Evolutionary conservation across 2,113 vertebrate genomes (phyloP), one percentile per base, ranked within the genome.

Genomic region (Mesoclemmys tuberculata): DNA sequence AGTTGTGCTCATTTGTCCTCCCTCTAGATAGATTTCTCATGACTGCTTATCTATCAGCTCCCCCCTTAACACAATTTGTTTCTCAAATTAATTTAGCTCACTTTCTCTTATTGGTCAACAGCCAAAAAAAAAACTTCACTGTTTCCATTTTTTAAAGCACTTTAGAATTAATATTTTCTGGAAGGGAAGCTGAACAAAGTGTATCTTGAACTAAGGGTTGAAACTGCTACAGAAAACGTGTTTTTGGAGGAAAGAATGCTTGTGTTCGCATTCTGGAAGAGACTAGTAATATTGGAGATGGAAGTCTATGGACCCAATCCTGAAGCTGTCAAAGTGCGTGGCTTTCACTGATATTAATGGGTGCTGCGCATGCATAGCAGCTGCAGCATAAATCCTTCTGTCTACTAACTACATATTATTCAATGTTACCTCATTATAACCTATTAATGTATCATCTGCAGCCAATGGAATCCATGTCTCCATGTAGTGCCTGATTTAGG

Each of bases 1-100:
- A 97, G 87, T 96, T 93, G 85, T 94, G 92, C 95, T 98, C 84
- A 22, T 97, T 98, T 97, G 93, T 97, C 97, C 96, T 97, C 92
- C 90, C 84, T 88, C 61, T 80, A 89, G 92, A 97, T 97, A 96
- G 96, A 97, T 96, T 97, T 97, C 90, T 91, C 94, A 94, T 95
- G 95, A 93, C 93, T 97, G 94, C 97, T 98, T 97, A 94, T 97
- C 94, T 97, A 92, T 97, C 95, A 95, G 95, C 44, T 96, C 83
- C 26, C 78, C 89, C 82, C 61, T 90, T 87, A 97, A 97, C n/a
- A 92, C 44, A 93, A 95, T 91, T 97, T 95, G 82, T 97, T 97
- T 95, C 96, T 96, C 87, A 96, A 97, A 97, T 97, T 97, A 97
- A 97, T 98, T 97, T 94, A 97, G 91, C 87, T 96, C 48, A 11